These are phyloP conservation scores for Hyperoplus immaculatus DNA, from an alignment of 2,797 vertebrate genomes.

Conservation along the genomic window DNA sequence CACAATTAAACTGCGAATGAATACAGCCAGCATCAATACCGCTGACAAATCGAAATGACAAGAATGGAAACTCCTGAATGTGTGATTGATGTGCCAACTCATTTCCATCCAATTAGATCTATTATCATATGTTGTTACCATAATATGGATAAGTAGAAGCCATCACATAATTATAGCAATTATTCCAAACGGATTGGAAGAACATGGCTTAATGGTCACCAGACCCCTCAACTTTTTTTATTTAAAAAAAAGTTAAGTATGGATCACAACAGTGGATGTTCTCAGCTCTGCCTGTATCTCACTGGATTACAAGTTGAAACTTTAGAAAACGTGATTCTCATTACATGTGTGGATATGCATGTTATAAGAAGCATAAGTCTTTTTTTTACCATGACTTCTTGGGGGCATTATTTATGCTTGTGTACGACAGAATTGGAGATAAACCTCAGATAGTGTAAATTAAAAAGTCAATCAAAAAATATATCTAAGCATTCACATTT, in stretches of 20 bases:
- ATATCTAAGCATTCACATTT: neutral
- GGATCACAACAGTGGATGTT: neutral
- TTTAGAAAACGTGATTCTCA: neutral
- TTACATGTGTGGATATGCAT: neutral
- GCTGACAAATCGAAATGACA: slow-evolving; percentile 12
- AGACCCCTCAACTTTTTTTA: neutral
- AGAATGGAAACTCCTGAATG: slow-evolving; percentile 21
- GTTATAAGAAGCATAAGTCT: neutral
- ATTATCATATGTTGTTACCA: slow-evolving; percentile 53
- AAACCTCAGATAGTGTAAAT: neutral
- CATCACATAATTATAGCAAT: slow-evolving; percentile 37
- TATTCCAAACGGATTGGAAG: slow-evolving; percentile 35
- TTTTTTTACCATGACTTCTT: neutral
- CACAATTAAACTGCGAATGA: slow-evolving; percentile 45
- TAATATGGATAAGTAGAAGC: slow-evolving; percentile 36
- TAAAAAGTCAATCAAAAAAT: neutral
- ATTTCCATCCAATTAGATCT: slow-evolving; percentile 50
- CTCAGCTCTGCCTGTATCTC: neutral
- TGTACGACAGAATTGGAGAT: neutral
- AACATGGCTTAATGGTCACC: neutral
- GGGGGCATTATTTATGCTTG: neutral
- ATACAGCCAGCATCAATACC: slow-evolving; percentile 32
- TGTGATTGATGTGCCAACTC: slow-evolving; percentile 61
- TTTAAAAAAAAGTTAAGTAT: neutral
- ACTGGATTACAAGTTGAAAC: neutral